Base-by-base conservation (phyloP, 1,140 invertebrate genomes). In the Lepidotrigona ventralis region DNA sequence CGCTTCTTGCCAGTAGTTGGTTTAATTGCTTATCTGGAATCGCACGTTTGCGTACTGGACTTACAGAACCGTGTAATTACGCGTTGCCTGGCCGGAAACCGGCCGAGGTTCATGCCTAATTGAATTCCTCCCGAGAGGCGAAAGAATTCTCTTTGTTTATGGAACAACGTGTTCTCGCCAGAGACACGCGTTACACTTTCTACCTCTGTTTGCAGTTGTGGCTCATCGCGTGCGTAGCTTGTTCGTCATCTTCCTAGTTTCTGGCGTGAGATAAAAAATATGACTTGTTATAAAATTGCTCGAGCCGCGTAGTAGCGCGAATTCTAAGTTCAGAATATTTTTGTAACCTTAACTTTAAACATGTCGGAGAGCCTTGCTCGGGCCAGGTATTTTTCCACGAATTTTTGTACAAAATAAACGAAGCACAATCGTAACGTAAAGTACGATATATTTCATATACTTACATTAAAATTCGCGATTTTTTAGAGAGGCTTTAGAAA, bases 21-120 rank as follows among this genome's bases (percentile, higher is more conserved):
- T 80, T 85, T 79, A 80, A 84, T 79, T 75, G 46, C 66, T 81
- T 85, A 81, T 85, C 79, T 60, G 51, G 19, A 23, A 85, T 83
- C 82, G 58, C 56, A 68, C 46, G 51, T 56, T 73, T 60, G 23
- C 69, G 81, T 81, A 84, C 80, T 60, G 39, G 77, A 71, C 63
- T 56, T 81, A 89, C 86, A 79, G 83, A 84, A 77, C 87, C 87
- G 86, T 90, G 86, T 92, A 93, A 93, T 92, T 92, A 92, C 88
- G 85, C 89, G 86, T 92, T 89, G 88, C 88, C 88, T 91, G 91
- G 90, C 90, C 90, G 92, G 92, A 93, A 92, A 86, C 88, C 56
- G 79, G 83, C 86, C 53, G 71, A 81, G 83, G 76, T 75, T 85
- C 84, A n/a, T 77, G 76, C 63, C 79, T 86, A 88, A 90, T 87